Evolutionary conservation across 2,888 invertebrate genomes (phyloP).

Genomic region (Agriopis aurantiaria): DNA sequence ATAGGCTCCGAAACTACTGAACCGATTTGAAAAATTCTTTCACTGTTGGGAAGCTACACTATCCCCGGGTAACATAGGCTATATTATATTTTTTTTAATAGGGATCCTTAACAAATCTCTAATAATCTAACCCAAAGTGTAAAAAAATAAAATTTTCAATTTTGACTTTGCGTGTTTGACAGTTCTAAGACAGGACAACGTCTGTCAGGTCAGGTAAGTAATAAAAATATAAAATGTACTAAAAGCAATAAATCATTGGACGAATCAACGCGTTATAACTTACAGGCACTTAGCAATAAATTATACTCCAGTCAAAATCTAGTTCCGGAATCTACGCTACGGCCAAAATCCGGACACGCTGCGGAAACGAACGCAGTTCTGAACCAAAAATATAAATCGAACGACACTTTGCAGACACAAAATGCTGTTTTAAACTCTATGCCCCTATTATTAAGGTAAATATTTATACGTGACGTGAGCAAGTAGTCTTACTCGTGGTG

Average conservation of each 20-base stretch:
- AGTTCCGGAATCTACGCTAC: constrained; percentile 25
- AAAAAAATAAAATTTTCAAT: too few relatives aligned
- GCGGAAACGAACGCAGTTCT: constrained; percentile 19
- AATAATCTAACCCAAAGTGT: too few relatives aligned
- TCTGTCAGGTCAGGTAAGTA: too few relatives aligned
- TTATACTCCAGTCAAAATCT: constrained; percentile 26
- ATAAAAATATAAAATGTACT: too few relatives aligned
- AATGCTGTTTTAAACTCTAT: background rate
- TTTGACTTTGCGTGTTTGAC: too few relatives aligned
- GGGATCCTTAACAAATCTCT: too few relatives aligned
- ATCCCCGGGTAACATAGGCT: too few relatives aligned
- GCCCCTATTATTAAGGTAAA: background rate
- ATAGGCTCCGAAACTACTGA: too few relatives aligned
- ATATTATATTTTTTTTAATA: too few relatives aligned
- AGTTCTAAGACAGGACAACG: too few relatives aligned
- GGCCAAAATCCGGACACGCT: constrained; percentile 17
- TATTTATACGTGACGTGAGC: background rate
- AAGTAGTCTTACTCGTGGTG: background rate
- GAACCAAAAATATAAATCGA: background rate
- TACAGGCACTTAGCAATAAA: constrained; percentile 29
- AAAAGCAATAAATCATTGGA: constrained; percentile 15
- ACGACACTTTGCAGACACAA: background rate
- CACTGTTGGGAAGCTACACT: too few relatives aligned
- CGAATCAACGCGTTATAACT: constrained; percentile 21
- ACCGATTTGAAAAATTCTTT: too few relatives aligned